Evolutionary conservation across 2,113 vertebrate species (phyloP).

Genomic region (Thalassarche chlororhynchos): DNA sequence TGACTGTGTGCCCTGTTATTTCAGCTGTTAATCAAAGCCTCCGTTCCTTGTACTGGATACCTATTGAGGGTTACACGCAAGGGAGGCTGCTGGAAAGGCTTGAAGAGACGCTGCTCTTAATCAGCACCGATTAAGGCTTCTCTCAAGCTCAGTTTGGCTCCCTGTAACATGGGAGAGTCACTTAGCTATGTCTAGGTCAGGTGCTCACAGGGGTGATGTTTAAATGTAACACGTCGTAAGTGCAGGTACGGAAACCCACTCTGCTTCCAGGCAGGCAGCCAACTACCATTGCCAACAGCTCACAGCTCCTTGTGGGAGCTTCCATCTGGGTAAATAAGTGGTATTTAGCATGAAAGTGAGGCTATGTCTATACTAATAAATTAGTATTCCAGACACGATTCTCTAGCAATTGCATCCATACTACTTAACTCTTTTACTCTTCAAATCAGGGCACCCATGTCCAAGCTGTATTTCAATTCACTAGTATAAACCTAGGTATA

Average conservation of each 20-base stretch:
- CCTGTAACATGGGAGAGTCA: neutral
- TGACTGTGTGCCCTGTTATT: neutral
- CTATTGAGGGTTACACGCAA: neutral
- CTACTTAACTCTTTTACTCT: neutral
- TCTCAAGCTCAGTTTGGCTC: neutral
- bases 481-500: neutral
- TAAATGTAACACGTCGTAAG: neutral
- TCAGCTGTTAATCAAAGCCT: neutral
- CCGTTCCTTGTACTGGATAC: neutral
- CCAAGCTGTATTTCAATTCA: neutral
- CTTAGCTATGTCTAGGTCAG: neutral
- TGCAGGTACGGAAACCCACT: neutral
- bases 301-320: neutral
- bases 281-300: neutral
- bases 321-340: neutral
- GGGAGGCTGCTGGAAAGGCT: neutral
- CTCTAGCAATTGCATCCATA: neutral
- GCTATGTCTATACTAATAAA: neutral
- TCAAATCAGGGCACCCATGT: neutral
- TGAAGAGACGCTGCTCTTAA: neutral
- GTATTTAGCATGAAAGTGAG: slow-evolving; percentile 16
- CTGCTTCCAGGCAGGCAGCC: slow-evolving; percentile 7
- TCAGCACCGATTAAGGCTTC: neutral
- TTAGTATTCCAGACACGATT: neutral
- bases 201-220: neutral